These are phyloP conservation scores for Trachemys scripta DNA, from an alignment of 2,113 vertebrate species.

Conservation along the genomic window DNA sequence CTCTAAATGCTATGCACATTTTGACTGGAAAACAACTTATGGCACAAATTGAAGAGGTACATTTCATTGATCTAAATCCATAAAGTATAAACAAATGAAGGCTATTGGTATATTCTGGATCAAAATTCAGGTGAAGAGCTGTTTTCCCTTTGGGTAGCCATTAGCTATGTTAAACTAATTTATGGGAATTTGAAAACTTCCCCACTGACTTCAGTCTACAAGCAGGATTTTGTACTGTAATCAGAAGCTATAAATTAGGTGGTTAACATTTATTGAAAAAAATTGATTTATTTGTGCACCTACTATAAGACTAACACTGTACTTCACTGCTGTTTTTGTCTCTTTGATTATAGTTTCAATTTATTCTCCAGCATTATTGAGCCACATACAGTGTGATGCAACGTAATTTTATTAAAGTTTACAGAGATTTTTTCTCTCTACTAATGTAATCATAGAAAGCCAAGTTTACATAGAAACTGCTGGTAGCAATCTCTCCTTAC, in stretches of 20 bases:
- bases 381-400: neutral
- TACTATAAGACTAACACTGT: neutral
- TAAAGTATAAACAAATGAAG: neutral
- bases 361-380: neutral
- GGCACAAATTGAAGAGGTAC: neutral
- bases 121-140: slow-evolving; percentile 4
- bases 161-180: neutral
- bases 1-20: neutral
- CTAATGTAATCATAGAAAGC: neutral
- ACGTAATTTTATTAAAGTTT: neutral
- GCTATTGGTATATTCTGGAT: neutral
- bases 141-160: neutral
- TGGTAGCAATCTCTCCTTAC: no score
- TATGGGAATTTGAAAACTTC: neutral
- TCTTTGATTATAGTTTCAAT: neutral
- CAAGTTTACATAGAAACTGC: neutral
- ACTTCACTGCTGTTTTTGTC: neutral
- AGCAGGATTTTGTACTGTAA: neutral
- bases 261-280: neutral
- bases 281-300: neutral
- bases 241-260: accelerated
- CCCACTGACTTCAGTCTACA: neutral
- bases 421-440: neutral
- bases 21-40: neutral
- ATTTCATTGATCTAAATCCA: neutral